These are phyloP conservation scores for Lacerta bilineata DNA, from an alignment of 2,797 vertebrate genomes.

Conservation along the genomic window DNA sequence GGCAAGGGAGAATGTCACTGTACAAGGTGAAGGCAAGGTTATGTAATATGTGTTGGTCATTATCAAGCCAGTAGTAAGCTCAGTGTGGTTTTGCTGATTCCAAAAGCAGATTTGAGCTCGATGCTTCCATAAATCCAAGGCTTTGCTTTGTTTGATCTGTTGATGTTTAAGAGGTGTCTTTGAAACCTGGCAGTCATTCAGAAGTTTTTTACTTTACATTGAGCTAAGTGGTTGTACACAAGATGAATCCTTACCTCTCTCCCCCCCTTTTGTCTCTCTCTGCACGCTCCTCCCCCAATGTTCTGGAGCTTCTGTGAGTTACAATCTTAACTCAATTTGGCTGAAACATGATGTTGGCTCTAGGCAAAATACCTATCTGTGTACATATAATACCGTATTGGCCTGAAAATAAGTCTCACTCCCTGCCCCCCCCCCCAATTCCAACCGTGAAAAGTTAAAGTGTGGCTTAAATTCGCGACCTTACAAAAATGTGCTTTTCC, in stretches of 20 bases:
- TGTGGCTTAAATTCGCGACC: too few relatives aligned
- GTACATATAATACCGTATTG: background rate
- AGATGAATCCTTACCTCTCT: background rate
- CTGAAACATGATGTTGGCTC: background rate
- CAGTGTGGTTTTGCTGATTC: background rate
- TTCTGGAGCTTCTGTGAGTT: background rate
- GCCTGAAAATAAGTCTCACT: too few relatives aligned
- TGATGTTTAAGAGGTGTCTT: constrained; percentile 5
- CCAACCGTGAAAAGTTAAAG: too few relatives aligned
- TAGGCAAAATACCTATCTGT: background rate
- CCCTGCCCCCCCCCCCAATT: too few relatives aligned
- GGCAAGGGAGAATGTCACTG: background rate
- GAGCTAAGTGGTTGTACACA: background rate
- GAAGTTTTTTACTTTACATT: background rate
- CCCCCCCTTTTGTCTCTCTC: too few relatives aligned
- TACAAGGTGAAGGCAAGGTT: background rate
- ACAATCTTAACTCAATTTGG: background rate
- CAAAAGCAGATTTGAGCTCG: background rate
- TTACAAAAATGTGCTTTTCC: too few relatives aligned
- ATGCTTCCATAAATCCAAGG: background rate
- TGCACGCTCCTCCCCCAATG: too few relatives aligned
- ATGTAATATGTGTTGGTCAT: background rate
- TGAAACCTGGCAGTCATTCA: background rate
- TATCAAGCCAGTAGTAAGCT: background rate
- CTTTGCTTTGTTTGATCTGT: background rate